Evolutionary conservation across 2,888 invertebrate genomes (phyloP), one percentile per base, ranked within the genome.

Genomic region (Lysandra bellargus): DNA sequence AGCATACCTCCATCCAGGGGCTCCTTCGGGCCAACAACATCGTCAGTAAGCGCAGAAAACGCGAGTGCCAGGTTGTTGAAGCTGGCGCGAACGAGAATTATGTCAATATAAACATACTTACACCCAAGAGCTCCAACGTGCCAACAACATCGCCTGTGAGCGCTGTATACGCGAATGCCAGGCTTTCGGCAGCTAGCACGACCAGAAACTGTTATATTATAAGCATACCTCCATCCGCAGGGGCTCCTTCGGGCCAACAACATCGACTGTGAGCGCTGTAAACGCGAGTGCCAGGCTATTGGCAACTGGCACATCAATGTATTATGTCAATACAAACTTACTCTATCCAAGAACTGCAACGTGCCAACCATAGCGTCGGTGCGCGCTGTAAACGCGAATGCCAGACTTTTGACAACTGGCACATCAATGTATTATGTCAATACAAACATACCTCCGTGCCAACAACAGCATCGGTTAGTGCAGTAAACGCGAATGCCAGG

Each of bases 201-300:
- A 97, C 97, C 80, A 97, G 89, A 0, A 97, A 97, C 37, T 37
- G 37, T 80, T 98, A 94, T 9, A 6, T 7, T 49, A 7, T 49
- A 49, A 73, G 81, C 81, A 78, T 80, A 91, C 91, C 85, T 92
- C 84, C 94, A 78, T 95, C 95, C 0, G 23, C 23, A 96, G 95
- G 1, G 95, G 95, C 80, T 95, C 95, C 89, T 98, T 98, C 0
- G 84, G 80, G 0, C 98, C 97, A 4, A 97, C 86, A 5, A 96
- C 88, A 84, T 98, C 23, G 23, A 23, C 23, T 23, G 23, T 23
- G 23, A 23, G 23, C 23, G 23, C 23, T 23, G 23, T 23, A 88
- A 97, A 97, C 0, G 97, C 96, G 90, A 98, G 98, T 17, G 98
- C 97, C 57, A 98, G 92, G 0, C 98, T 97, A 92, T 98, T 98